A percentile compares a stretch with the other conserved stretches of the same genome.
Evolutionary conservation across 2,797 vertebrate species (phyloP).

Genomic region (Hypotaenidia okinawae): DNA sequence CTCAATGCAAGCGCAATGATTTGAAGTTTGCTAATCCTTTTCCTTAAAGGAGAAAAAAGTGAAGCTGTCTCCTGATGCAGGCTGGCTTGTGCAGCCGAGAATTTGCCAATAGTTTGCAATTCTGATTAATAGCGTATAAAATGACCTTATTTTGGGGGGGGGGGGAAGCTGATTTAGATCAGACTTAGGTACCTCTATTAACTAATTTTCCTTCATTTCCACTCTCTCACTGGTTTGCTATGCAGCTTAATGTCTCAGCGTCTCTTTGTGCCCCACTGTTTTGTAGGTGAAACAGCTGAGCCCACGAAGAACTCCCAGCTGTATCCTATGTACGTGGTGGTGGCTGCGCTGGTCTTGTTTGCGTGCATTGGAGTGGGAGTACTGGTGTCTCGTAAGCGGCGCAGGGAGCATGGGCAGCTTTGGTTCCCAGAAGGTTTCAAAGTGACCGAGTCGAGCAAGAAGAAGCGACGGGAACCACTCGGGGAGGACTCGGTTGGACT

Average conservation of each 20-base stretch:
- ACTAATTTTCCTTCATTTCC: conserved; percentile 71
- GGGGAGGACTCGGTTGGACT: conserved; percentile 97
- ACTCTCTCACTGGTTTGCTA: conserved; percentile 48
- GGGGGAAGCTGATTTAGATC: conserved; percentile 43
- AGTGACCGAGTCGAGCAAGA: conserved; percentile 95
- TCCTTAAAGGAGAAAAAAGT: conserved; percentile 93
- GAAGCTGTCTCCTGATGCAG: conserved; percentile 91
- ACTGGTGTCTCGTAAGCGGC: conserved; percentile 91
- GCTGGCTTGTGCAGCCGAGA: conserved; percentile 87
- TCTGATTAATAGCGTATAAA: conserved; percentile 91
- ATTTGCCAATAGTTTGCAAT: conserved; percentile 94
- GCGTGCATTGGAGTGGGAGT: conserved; percentile 88
- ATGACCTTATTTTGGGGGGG: conserved; percentile 83
- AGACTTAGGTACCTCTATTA: conserved; percentile 55
- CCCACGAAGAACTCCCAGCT: conserved; percentile 55
- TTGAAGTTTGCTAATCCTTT: conserved; percentile 98
- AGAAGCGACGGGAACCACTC: conserved; percentile 95
- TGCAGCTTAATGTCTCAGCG: conserved; percentile 68
- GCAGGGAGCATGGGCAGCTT: conserved; percentile 94
- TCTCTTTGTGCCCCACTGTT: conserved; percentile 54
- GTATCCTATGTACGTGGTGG: conserved; percentile 88
- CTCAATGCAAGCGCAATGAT: conserved; percentile 95
- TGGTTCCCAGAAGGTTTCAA: conserved; percentile 99
- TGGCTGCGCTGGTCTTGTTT: conserved; percentile 82
- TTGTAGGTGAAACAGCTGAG: conserved; percentile 83